phyloP scores from a whole-genome alignment of 2,113 vertebrate species.

The Pica pica region DNA sequence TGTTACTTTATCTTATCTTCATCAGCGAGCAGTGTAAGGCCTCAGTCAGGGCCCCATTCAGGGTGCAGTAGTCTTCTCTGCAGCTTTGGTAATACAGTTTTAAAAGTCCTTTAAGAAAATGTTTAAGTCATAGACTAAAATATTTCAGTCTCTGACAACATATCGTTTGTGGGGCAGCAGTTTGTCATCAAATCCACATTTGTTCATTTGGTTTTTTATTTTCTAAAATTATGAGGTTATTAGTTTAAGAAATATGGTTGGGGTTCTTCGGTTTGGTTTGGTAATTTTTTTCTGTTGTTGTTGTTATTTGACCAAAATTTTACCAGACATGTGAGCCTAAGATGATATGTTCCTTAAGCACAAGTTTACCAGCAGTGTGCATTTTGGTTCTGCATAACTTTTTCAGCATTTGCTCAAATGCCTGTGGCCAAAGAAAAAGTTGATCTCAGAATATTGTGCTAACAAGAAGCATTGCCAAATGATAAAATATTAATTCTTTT shows the following conservation, averaged over 20 bases:
- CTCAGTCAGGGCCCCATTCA: too few relatives aligned
- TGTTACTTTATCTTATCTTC: too few relatives aligned
- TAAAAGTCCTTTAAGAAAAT: too few relatives aligned
- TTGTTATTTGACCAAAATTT: neutral
- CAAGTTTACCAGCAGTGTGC: neutral
- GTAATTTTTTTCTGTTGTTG: neutral
- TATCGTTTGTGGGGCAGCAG: neutral
- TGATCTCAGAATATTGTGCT: conserved; percentile 47
- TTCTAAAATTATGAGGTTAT: neutral
- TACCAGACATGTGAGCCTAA: neutral
- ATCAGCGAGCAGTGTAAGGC: too few relatives aligned
- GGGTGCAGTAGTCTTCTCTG: too few relatives aligned
- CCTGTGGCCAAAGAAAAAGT: conserved; percentile 54
- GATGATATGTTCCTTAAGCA: neutral
- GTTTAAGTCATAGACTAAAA: too few relatives aligned
- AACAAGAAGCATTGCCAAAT: conserved; percentile 69
- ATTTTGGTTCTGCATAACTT: conserved; percentile 32
- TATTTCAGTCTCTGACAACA: too few relatives aligned
- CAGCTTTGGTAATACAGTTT: too few relatives aligned
- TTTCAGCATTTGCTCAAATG: conserved; percentile 43
- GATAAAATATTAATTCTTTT: conserved; percentile 79
- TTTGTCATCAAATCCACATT: neutral
- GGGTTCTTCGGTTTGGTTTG: neutral
- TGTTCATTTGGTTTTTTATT: neutral
- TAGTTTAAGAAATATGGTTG: neutral